Evolutionary conservation across 2,113 vertebrate species (phyloP).

Genomic region (Numenius arquata): DNA sequence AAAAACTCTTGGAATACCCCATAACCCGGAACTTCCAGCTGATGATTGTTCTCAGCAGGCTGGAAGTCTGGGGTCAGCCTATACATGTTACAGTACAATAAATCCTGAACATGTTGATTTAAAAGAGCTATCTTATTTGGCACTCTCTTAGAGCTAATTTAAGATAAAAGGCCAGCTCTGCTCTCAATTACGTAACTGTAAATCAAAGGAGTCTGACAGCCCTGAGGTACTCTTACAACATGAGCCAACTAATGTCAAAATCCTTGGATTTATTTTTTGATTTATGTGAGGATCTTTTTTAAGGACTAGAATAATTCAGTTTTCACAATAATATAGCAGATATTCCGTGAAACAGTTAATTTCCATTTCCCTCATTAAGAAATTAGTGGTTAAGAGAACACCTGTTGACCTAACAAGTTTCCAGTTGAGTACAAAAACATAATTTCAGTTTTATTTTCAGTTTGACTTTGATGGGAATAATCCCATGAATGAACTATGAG

Average conservation of each 20-base stretch:
- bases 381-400: not conserved
- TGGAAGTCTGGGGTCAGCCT: not conserved
- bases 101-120: not conserved
- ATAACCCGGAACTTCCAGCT: not conserved
- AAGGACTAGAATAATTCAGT: not conserved
- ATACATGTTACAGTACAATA: not conserved
- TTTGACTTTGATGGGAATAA: not conserved
- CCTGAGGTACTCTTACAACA: not conserved
- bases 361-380: not conserved
- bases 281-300: not conserved
- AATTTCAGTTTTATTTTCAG: not conserved
- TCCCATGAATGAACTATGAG: not conserved
- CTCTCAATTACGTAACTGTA: not conserved
- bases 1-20: not conserved
- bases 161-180: constrained; percentile 18
- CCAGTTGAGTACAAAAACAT: not conserved
- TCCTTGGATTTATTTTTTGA: not conserved
- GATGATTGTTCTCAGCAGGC: not conserved
- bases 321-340: not conserved
- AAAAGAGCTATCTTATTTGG: not conserved
- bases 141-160: not conserved
- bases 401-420: not conserved
- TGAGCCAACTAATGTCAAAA: not conserved
- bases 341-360: not conserved
- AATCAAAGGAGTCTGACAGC: not conserved